Base-by-base conservation (phyloP, 2,888 invertebrate genomes). In the Zaprionus obscuricornis region DNA sequence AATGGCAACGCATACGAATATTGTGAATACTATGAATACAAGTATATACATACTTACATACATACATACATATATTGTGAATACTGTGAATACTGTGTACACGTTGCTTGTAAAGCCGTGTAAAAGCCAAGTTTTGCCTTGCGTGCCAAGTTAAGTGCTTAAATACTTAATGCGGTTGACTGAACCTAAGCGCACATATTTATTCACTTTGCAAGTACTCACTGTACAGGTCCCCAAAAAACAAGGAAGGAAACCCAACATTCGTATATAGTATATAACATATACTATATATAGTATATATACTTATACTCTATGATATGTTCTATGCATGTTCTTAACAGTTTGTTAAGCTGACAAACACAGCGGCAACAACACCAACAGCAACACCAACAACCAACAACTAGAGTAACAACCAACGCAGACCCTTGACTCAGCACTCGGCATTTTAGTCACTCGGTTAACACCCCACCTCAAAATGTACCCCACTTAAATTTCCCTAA, bases 111-210 rank as follows among this genome's bases (percentile, higher is more conserved):
- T n/a, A n/a, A n/a, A n/a, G n/a, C n/a, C n/a, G n/a, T n/a, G n/a
- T n/a, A n/a, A n/a, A n/a, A n/a, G n/a, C n/a, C n/a, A n/a, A n/a
- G n/a, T 64, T 51, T 56, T 57, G 67, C 62, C 54, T 66, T 63
- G 78, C 59, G 72, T 78, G 83, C 57, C 62, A 74, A 85, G 77
- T 59, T 64, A 74, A 85, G 77, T 85, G 74, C 86, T 85, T 79
- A 79, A 79, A 85, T 79, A 81, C 79, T 79, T 85, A 76, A 76
- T 84, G 86, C 70, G 79, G 77, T 85, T 85, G 86, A 84, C 84
- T 79, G 86, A 81, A 69, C 76, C 69, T 85, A 73, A 51, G 81
- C 74, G 76, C 74, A 62, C 45, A 77, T 82, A 85, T 75, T 77
- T 77, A 71, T 57, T 82, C 82, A 82, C 82, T 74, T 77, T 55